Base-by-base conservation (phyloP, 2,888 invertebrate genomes). In the Cecidostiba fungosa region DNA sequence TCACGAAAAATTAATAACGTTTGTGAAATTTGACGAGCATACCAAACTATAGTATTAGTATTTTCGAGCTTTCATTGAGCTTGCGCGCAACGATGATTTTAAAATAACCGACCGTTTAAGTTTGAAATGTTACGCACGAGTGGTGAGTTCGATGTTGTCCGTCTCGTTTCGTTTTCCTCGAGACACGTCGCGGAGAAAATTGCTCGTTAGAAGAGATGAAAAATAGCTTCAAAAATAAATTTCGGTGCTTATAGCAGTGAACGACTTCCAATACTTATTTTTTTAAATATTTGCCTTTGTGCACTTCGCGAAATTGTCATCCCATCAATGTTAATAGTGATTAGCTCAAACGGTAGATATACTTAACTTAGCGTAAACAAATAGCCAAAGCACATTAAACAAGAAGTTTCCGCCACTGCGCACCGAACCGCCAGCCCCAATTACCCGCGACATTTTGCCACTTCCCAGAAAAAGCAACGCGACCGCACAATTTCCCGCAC, bases 141-240 rank as follows among this genome's bases (percentile, higher is more conserved):
- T 23, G 16, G 14, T 23, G 59, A 54, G 59, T 77, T 72, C 62
- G 78, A 69, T 66, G 78, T 84, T 77, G 72, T 73, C 54, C 66
- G 43, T 19, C 62, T 72, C 29, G 32, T 50, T 77, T 82, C 66
- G 23, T 70, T 54, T 29, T 32, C 70, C 26, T 29, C 29, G 14
- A 50, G 73, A 29, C n/a, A 39, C 80, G 32, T 70, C 36, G 59
- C 36, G 43, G 23, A 80, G 80, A 84, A 73, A 72, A 85, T 85
- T 39, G 85, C 78, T 85, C 85, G 74, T 85, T 82, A 82, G 79
- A 66, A 19, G 54, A 66, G 78, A 78, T 82, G 82, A 79, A 82
- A 85, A 82, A 85, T 19, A 78, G 85, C 26, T 79, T 85, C 70
- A 82, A 82, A 85, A 85, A 85, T 85, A 85, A 82, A 36, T 36